These are phyloP conservation scores for Halcyon senegalensis DNA, from an alignment of 2,113 vertebrate genomes.

Conservation along the genomic window DNA sequence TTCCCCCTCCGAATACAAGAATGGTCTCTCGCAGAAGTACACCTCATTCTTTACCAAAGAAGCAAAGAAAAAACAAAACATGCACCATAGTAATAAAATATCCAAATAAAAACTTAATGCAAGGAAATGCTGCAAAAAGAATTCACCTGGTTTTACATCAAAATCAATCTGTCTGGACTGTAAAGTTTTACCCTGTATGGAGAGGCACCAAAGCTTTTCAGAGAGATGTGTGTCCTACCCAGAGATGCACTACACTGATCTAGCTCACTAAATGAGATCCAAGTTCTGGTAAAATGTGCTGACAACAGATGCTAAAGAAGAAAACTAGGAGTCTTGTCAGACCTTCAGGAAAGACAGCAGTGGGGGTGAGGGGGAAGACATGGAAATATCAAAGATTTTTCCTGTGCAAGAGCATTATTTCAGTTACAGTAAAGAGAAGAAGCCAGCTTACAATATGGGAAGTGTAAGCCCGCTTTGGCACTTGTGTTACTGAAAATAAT, in stretches of 20 bases:
- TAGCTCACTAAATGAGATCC: neutral
- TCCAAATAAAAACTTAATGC: neutral
- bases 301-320: neutral
- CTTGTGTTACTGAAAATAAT: neutral
- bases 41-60: neutral
- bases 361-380: neutral
- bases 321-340: neutral
- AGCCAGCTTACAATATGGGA: neutral
- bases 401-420: neutral
- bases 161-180: neutral
- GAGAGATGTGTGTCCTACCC: neutral
- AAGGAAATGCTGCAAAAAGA: neutral
- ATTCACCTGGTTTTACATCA: neutral
- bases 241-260: neutral
- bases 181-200: neutral
- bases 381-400: neutral
- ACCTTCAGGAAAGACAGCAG: neutral
- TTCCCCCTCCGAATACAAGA: neutral
- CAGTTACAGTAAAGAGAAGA: neutral
- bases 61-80: neutral
- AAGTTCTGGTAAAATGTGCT: neutral
- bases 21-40: neutral
- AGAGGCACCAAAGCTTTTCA: neutral
- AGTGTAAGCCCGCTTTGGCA: constrained; percentile 10
- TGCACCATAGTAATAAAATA: neutral